These are phyloP conservation scores for Rostratula benghalensis DNA, from an alignment of 2,113 vertebrate species.

Conservation along the genomic window DNA sequence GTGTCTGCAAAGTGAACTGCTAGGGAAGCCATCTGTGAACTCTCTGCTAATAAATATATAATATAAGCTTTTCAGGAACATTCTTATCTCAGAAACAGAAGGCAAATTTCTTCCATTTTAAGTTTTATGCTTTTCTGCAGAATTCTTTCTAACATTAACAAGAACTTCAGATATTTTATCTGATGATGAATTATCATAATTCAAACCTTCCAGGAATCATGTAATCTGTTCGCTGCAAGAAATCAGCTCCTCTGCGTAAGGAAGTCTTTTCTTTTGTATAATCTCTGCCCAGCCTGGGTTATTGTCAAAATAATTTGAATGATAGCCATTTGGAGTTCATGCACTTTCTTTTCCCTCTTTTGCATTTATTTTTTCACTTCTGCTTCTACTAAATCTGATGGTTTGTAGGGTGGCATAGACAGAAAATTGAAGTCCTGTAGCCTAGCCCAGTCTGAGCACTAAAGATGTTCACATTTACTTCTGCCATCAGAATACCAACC, in stretches of 20 bases:
- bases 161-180: conserved; percentile 45
- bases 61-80: conserved; percentile 50
- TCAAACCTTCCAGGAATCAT: not conserved
- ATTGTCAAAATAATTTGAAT: conserved; percentile 6
- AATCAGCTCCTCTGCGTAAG: conserved; percentile 9
- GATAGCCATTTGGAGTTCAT: not conserved
- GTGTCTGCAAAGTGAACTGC: conserved; percentile 51
- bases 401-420: not conserved
- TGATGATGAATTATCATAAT: conserved; percentile 54
- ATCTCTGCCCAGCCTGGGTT: not conserved
- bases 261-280: not conserved
- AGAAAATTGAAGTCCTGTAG: not conserved
- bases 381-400: not conserved
- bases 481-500: not conserved
- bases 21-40: conserved; percentile 47
- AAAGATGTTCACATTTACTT: not conserved
- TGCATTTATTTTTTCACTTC: not conserved
- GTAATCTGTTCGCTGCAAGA: conserved; percentile 42
- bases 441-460: not conserved
- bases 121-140: conserved; percentile 46
- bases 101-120: conserved; percentile 11
- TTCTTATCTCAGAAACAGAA: conserved; percentile 61
- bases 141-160: conserved; percentile 56
- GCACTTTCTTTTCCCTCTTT: not conserved
- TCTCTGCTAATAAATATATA: conserved; percentile 15